Percentiles rank a stretch among this genome's conserved stretches.
Evolutionary conservation across 2,113 vertebrate species (phyloP).

Genomic region (Ailurus styani): DNA sequence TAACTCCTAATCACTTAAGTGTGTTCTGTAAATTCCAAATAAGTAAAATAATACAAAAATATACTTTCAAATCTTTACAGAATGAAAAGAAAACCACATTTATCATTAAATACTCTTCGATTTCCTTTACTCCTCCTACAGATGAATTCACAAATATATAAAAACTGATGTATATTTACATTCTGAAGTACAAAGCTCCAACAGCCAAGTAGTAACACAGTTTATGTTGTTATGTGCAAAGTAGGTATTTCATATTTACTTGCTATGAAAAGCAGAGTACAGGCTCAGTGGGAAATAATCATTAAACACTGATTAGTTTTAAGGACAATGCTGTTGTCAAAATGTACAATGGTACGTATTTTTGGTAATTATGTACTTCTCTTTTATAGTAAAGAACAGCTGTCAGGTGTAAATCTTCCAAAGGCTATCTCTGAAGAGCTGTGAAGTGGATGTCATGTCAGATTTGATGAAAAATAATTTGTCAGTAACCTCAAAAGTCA

Average conservation of each 20-base stretch:
- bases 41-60: slow-evolving; percentile 72
- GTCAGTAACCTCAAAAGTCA: slow-evolving; percentile 11
- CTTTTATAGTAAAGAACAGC: slow-evolving; percentile 73
- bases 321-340: slow-evolving; percentile 62
- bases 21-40: slow-evolving; percentile 56
- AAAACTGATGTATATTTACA: slow-evolving; percentile 49
- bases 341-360: slow-evolving; percentile 78
- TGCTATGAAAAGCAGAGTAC: background rate
- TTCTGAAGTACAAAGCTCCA: slow-evolving; percentile 48
- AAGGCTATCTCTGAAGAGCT: slow-evolving; percentile 76
- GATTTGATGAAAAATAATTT: slow-evolving; percentile 56
- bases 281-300: slow-evolving; percentile 54
- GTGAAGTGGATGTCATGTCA: slow-evolving; percentile 71
- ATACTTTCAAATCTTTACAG: slow-evolving; percentile 60
- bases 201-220: slow-evolving; percentile 33
- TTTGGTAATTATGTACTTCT: slow-evolving; percentile 61
- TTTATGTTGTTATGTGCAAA: slow-evolving; percentile 45
- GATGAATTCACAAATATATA: slow-evolving; percentile 55
- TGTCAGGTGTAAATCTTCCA: slow-evolving; percentile 74
- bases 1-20: slow-evolving; percentile 50
- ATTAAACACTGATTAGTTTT: slow-evolving; percentile 48
- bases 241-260: slow-evolving; percentile 41
- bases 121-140: slow-evolving; percentile 55
- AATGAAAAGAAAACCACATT: slow-evolving; percentile 59
- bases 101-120: slow-evolving; percentile 50